phyloP scores from a whole-genome alignment of 2,113 vertebrate species.

The Symphodus melops region DNA sequence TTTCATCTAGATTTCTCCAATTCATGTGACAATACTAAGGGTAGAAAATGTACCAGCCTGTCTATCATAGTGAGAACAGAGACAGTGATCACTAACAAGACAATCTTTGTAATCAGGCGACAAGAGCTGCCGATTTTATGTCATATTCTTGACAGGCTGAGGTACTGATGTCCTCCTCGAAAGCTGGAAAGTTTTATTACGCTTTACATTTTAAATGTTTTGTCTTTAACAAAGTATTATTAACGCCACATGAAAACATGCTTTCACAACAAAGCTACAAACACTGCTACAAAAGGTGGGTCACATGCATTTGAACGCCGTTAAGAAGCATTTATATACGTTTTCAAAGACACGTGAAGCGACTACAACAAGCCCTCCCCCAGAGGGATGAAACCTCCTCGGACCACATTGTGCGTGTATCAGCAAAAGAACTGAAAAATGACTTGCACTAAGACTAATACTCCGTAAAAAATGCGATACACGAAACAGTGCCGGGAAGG shows the following conservation, averaged over 20 bases:
- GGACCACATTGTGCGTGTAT: neutral
- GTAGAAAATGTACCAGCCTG: neutral
- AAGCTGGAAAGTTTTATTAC: conserved; percentile 13
- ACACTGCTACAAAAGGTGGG: conserved; percentile 34
- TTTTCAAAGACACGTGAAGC: neutral
- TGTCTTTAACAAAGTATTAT: conserved; percentile 9
- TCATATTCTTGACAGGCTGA: conserved; percentile 13
- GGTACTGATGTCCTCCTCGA: neutral
- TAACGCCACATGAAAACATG: conserved; percentile 26
- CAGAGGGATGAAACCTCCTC: neutral
- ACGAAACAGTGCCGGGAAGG: neutral
- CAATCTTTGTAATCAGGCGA: conserved; percentile 14
- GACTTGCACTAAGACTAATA: neutral
- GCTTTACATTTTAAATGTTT: conserved; percentile 6
- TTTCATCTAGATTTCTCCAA: conserved; percentile 3
- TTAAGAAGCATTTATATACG: neutral
- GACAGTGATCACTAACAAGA: conserved; percentile 8
- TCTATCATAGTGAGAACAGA: neutral
- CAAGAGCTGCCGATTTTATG: conserved; percentile 25
- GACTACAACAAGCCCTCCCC: neutral
- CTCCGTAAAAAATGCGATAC: neutral
- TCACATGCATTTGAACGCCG: neutral
- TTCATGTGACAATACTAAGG: conserved; percentile 16
- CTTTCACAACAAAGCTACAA: conserved; percentile 33
- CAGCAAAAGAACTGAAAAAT: neutral